phyloP scores from a whole-genome alignment of 2,797 vertebrate species.

The Tolypeutes matacus region DNA sequence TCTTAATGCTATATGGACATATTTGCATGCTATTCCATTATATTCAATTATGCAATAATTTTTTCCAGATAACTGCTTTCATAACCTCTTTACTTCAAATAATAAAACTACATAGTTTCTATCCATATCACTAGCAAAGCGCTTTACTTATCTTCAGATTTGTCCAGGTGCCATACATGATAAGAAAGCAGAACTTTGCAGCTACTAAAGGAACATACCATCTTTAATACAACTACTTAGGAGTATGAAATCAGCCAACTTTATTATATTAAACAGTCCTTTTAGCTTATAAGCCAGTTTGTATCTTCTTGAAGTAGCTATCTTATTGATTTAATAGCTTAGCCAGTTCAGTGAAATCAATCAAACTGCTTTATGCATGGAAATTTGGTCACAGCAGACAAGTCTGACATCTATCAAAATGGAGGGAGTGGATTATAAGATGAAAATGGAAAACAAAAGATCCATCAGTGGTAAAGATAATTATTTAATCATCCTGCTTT shows the following conservation, averaged over 20 bases:
- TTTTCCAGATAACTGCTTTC: background rate
- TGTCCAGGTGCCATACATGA: background rate
- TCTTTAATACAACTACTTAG: background rate
- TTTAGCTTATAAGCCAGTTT: background rate
- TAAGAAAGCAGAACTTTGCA: background rate
- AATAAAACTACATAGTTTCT: background rate
- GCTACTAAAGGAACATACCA: background rate
- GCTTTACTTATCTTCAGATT: background rate
- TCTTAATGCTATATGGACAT: background rate
- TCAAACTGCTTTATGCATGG: conserved; percentile 16
- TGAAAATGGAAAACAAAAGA: conserved; percentile 9
- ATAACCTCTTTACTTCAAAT: conserved; percentile 13
- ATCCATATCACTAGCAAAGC: background rate
- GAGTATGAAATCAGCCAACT: background rate
- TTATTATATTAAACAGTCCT: background rate
- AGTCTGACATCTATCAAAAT: conserved; percentile 4
- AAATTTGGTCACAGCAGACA: background rate
- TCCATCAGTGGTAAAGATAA: background rate
- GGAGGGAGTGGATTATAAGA: background rate
- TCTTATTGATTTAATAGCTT: conserved; percentile 38
- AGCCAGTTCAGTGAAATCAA: conserved; percentile 1
- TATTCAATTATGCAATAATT: background rate
- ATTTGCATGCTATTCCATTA: background rate
- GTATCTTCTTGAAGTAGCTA: conserved; percentile 26
- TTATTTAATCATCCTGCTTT: background rate